These are phyloP conservation scores for Eucidaris tribuloides DNA, from an alignment of 35 echinoderm and acorn worm genomes.

Conservation along the genomic window DNA sequence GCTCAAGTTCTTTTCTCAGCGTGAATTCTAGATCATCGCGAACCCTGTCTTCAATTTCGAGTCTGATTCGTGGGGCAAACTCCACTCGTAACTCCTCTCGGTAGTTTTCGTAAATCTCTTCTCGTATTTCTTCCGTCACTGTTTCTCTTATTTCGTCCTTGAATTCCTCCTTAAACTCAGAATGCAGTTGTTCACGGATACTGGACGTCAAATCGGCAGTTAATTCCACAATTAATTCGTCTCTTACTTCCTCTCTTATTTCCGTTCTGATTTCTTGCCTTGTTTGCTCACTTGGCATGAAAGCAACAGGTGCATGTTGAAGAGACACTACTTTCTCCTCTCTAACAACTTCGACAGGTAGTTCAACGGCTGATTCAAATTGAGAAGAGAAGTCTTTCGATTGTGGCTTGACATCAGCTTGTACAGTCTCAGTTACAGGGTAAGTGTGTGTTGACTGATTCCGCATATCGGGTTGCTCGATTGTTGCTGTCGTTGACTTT, in stretches of 20 bases:
- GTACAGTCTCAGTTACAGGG: no score
- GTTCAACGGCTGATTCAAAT: no score
- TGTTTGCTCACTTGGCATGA: background rate
- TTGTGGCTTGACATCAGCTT: no score
- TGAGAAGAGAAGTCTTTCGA: no score
- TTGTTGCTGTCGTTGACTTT: background rate
- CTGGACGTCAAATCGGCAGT: conserved; percentile 15
- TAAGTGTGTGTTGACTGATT: no score
- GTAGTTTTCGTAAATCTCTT: conserved; percentile 18
- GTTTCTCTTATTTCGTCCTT: conserved; percentile 43
- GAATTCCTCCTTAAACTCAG: conserved; percentile 39
- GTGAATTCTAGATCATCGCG: conserved; percentile 40
- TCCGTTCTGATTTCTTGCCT: background rate
- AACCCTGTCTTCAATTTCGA: conserved; percentile 40
- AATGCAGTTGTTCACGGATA: conserved; percentile 19
- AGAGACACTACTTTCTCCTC: background rate
- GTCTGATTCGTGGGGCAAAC: conserved; percentile 47
- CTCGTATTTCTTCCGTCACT: conserved; percentile 28
- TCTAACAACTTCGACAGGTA: no score
- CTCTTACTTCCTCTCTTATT: conserved; percentile 16
- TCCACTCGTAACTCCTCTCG: conserved; percentile 36
- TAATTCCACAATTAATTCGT: conserved; percentile 24
- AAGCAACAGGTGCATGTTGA: background rate
- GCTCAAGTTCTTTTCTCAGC: conserved; percentile 38
- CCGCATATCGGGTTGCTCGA: no score